These are phyloP conservation scores for Polylopha cassiicola DNA, from an alignment of 2,888 invertebrate species.

Conservation along the genomic window DNA sequence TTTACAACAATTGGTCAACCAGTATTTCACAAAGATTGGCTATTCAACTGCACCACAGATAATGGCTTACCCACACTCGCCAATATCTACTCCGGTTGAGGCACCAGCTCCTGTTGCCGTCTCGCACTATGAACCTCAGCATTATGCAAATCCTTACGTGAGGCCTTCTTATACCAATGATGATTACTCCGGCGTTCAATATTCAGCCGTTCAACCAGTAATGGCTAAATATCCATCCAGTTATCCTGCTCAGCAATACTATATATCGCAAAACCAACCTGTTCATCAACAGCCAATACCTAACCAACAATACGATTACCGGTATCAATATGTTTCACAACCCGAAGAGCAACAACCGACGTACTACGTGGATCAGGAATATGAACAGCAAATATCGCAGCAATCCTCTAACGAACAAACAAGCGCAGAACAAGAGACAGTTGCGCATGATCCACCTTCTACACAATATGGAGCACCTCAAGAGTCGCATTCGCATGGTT, in stretches of 20 bases:
- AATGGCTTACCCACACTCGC: slow-evolving; percentile 48
- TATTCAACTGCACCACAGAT: slow-evolving; percentile 60
- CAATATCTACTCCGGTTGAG: slow-evolving; percentile 33
- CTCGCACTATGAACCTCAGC: slow-evolving; percentile 46
- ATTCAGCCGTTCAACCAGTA: slow-evolving; percentile 69
- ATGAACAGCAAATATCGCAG: slow-evolving; percentile 40
- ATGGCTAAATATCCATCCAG: slow-evolving; percentile 66
- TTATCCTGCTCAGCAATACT: slow-evolving; percentile 48
- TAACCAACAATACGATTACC: slow-evolving; percentile 55
- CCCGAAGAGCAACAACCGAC: slow-evolving; percentile 39
- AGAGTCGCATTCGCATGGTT: slow-evolving; percentile 23
- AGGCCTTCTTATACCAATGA: slow-evolving; percentile 63
- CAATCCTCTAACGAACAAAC: slow-evolving; percentile 34
- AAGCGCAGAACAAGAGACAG: slow-evolving; percentile 27
- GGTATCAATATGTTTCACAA: slow-evolving; percentile 53
- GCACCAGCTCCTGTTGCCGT: slow-evolving; percentile 25
- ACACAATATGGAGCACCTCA: slow-evolving; percentile 42
- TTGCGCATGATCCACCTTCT: slow-evolving; percentile 24
- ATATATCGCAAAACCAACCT: slow-evolving; percentile 45
- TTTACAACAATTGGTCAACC: slow-evolving; percentile 72
- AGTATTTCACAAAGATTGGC: slow-evolving; percentile 70
- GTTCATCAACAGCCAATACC: slow-evolving; percentile 49
- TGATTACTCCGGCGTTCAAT: slow-evolving; percentile 65
- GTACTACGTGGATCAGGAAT: slow-evolving; percentile 52
- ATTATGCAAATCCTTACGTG: slow-evolving; percentile 59